Conservation (phyloP, 2,797 vertebrate genomes). For the Octomys mimax region DNA sequence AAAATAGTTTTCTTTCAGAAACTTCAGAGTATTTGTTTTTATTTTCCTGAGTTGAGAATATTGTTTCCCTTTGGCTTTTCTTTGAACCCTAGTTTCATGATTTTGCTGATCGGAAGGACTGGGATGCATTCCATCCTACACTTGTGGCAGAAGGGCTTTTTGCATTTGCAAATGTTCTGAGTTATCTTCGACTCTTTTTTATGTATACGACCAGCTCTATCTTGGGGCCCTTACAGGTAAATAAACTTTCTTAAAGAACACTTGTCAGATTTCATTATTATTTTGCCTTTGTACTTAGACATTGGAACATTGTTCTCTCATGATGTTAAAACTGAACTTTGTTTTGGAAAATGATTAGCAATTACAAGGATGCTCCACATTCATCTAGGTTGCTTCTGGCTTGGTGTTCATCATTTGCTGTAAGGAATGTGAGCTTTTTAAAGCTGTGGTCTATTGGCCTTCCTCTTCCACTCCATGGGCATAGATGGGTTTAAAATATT, state of each 20-base stretch:
- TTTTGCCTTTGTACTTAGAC: slow-evolving; percentile 30
- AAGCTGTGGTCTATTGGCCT: neutral
- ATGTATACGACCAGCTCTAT: slow-evolving; percentile 99
- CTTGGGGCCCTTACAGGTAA: slow-evolving; percentile 97
- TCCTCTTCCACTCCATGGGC: neutral
- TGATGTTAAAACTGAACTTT: slow-evolving; percentile 49
- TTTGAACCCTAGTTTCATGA: slow-evolving; percentile 88
- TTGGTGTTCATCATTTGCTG: slow-evolving; percentile 45
- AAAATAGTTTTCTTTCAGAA: slow-evolving; percentile 31
- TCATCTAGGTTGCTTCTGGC: slow-evolving; percentile 48
- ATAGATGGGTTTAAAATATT: slow-evolving; percentile 15
- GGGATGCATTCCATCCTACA: slow-evolving; percentile 99
- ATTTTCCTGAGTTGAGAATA: slow-evolving; percentile 42
- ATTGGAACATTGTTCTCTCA: slow-evolving; percentile 22
- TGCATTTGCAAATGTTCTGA: slow-evolving; percentile 98
- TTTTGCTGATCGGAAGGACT: slow-evolving; percentile 96
- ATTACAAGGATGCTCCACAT: neutral
- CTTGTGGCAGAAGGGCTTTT: slow-evolving; percentile 98
- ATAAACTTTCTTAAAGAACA: slow-evolving; percentile 56
- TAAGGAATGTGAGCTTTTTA: slow-evolving; percentile 4
- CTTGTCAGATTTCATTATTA: slow-evolving; percentile 35
- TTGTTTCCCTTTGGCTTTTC: slow-evolving; percentile 66
- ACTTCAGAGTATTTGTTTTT: slow-evolving; percentile 44
- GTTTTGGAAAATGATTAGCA: slow-evolving; percentile 61
- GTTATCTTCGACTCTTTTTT: slow-evolving; percentile 98